Conservation (phyloP, 2,797 vertebrate species). For the Artibeus jamaicensis region DNA sequence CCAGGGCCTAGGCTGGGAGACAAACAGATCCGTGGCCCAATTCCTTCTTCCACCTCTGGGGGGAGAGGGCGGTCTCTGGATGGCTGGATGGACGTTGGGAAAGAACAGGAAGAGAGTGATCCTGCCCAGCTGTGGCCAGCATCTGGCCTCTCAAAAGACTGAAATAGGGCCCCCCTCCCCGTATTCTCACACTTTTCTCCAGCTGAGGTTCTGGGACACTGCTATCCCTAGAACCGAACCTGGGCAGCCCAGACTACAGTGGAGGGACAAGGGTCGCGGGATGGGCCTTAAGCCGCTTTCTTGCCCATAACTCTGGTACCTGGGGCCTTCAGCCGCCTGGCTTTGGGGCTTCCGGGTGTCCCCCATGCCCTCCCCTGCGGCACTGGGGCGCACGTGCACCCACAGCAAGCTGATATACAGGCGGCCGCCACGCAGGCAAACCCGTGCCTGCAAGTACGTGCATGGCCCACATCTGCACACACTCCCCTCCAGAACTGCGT, state of each 20-base stretch:
- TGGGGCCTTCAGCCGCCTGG: not conserved
- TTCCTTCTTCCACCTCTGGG: not conserved
- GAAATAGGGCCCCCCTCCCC: no score
- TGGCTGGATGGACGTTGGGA: not conserved
- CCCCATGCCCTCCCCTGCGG: not conserved
- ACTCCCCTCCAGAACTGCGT: not conserved
- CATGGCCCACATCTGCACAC: slow-evolving; percentile 13
- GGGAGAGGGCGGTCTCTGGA: no score
- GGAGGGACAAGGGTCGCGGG: not conserved
- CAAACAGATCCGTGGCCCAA: not conserved
- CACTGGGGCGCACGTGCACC: slow-evolving; percentile 54
- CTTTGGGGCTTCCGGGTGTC: slow-evolving; percentile 49
- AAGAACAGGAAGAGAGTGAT: not conserved
- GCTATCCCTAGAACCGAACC: not conserved
- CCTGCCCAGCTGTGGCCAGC: not conserved
- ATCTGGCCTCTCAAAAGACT: not conserved
- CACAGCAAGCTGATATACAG: slow-evolving; percentile 26
- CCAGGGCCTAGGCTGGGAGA: not conserved
- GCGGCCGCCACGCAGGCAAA: slow-evolving; percentile 62
- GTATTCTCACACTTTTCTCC: not conserved
- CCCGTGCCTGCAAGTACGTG: slow-evolving; percentile 26
- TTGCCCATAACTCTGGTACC: not conserved
- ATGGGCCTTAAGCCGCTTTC: not conserved
- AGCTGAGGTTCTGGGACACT: not conserved
- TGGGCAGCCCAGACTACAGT: not conserved